Conservation (phyloP, 2,113 vertebrate species). For the Mungos mungo region DNA sequence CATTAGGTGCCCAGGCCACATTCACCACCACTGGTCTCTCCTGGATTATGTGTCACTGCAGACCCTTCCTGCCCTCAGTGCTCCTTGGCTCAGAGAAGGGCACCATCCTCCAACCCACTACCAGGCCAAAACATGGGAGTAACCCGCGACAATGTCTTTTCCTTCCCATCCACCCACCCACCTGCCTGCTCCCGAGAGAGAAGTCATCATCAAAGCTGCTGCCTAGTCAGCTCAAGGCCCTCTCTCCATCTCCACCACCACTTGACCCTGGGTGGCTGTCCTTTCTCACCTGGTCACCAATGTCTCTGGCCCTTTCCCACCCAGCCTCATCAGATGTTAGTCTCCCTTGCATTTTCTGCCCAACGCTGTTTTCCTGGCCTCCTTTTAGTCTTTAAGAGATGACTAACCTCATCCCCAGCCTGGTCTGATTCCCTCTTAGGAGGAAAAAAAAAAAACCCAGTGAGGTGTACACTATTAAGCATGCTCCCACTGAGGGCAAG, state of each 20-base stretch:
- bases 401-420: neutral
- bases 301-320: neutral
- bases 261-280: neutral
- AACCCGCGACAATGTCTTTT: neutral
- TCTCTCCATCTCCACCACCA: neutral
- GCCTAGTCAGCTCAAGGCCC: neutral
- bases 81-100: neutral
- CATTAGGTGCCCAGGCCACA: neutral
- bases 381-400: neutral
- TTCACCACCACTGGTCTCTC: neutral
- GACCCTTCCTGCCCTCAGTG: neutral
- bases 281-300: neutral
- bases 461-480: neutral
- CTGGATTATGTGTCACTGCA: neutral
- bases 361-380: neutral
- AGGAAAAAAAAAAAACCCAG: neutral
- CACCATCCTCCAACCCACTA: neutral
- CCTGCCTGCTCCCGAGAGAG: rapidly evolving
- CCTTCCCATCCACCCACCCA: neutral
- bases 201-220: neutral
- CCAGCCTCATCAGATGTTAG: neutral
- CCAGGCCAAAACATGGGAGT: neutral
- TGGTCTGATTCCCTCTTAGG: neutral
- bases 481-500: too few species aligned
- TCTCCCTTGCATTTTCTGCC: neutral